Evolutionary conservation across 2,888 invertebrate genomes (phyloP), one percentile per base, ranked within the genome.

Genomic region (Netelia melanura): DNA sequence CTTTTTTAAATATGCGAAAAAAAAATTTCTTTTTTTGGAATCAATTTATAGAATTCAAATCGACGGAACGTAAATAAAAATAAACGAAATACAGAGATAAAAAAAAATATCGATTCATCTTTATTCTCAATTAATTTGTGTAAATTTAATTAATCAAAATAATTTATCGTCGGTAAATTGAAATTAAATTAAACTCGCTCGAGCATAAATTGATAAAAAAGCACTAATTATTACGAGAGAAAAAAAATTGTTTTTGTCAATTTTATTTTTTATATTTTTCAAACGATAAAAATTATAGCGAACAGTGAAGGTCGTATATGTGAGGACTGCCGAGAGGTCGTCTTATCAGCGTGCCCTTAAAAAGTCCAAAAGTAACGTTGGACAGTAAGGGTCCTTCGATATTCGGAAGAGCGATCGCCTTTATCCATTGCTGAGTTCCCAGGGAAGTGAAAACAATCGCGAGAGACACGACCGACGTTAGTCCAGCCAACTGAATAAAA

Each of bases 291-390:
- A 79, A 74, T 23, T 17, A 48, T 81, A 65, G 70, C 87, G 79
- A 76, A 89, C 89, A 72, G 78, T 88, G 87, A 83, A 90, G 78
- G 83, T 88, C 82, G 86, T 87, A 90, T 48, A 52, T 62, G 25
- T 74, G 83, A 14, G 88, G 86, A n/a, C 86, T 89, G 30, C n/a
- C 61, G 10, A 86, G 23, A 17, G 87, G 62, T 76, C 87, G 81
- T 70, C 89, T 83, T 1, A 85, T 81, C 43, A 90, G 82, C n/a
- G 80, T 87, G n/a, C 89, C 89, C 10, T 61, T 81, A 72, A 89
- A 89, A 17, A 90, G 87, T 82, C 90, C 90, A 81, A 89, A 87
- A 85, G 89, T 88, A 38, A 89, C 79, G 38, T 86, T 74, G 9
- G 88, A 89, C 61, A 83, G 52, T 17, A 77, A 67, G 43, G 84